A percentile compares a stretch with the other conserved stretches of the same genome.
Evolutionary conservation across 1,140 invertebrate species (phyloP).

Genomic region (Drosophila nigrodunni): DNA sequence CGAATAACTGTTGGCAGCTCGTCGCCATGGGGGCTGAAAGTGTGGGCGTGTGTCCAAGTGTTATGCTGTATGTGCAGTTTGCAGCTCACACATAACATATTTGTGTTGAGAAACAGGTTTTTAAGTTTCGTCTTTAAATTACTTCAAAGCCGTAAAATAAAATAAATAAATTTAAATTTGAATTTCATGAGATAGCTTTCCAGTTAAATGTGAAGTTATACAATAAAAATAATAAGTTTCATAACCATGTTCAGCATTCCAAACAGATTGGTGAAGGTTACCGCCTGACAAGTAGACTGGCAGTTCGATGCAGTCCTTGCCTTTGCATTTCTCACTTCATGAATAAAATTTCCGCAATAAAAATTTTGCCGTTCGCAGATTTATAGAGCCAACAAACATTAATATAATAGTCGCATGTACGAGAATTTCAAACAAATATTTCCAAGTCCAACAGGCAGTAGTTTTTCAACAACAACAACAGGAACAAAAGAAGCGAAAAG

Average conservation of each 20-base stretch:
- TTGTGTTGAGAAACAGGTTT: background rate
- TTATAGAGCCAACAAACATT: slow-evolving; percentile 53
- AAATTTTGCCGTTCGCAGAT: slow-evolving; percentile 59
- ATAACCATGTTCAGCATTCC: slow-evolving; percentile 1
- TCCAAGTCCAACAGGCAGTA: slow-evolving; percentile 14
- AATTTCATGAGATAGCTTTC: too few relatives aligned
- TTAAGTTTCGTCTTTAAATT: too few relatives aligned
- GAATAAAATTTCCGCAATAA: slow-evolving; percentile 64
- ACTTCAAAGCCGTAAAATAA: too few relatives aligned
- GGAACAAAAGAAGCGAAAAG: slow-evolving; percentile 10
- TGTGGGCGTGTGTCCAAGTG: background rate
- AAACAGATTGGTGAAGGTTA: background rate
- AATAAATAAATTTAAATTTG: too few relatives aligned
- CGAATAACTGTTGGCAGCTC: slow-evolving; percentile 61
- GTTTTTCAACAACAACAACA: slow-evolving; percentile 24
- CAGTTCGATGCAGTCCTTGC: slow-evolving; percentile 13
- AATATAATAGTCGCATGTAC: slow-evolving; percentile 43
- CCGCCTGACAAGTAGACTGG: slow-evolving; percentile 10
- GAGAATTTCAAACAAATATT: slow-evolving; percentile 2
- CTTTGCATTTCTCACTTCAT: slow-evolving; percentile 54
- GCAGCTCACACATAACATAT: slow-evolving; percentile 22
- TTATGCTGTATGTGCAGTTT: slow-evolving; percentile 2
- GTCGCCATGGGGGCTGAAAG: background rate
- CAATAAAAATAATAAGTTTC: background rate
- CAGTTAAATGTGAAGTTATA: too few relatives aligned